Base-by-base conservation (phyloP, 2,113 vertebrate genomes). In the Meleagris gallopavo region DNA sequence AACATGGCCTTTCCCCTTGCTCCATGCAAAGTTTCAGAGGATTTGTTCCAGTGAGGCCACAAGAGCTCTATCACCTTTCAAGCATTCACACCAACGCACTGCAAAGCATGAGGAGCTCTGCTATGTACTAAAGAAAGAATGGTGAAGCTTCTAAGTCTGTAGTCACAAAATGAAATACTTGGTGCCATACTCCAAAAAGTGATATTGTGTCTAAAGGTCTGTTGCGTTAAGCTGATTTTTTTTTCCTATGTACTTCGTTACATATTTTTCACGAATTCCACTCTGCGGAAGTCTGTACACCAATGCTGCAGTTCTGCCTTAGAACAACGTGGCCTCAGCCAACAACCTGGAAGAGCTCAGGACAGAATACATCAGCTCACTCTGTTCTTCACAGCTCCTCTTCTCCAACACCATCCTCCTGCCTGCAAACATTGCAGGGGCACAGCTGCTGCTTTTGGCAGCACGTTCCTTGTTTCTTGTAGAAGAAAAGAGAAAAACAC, bases 391-490 rank as follows among this genome's bases (percentile, higher is more conserved):
- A 40, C 1, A 5, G 78, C 52, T 78, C 61, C 52, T 74, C 11
- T 89, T n/a, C 55, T 25, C 65, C 2, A 1, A 27, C 65, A 16
- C 36, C 3, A 3, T 11, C 46, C 70, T 11, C 46, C 70, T 2
- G 1, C 3, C 1, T 3, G 1, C 60, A 66, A 65, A 74, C 22
- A 38, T 32, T n/a, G 34, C 77, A 54, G 48, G 41, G 29, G 9
- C 38, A 80, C 55, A 86, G 77, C 65, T 93, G 74, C 77, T 78
- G 65, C 81, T 74, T 25, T 57, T 84, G 50, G 50, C 60, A 88
- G 29, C 58, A 43, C 1, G 4, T 10, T 0, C 3, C 1, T 25
- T 40, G n/a, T n/a, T 76, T 73, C 43, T 9, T 22, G 27, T 38
- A 76, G 18, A 20, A 15, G 60, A 46, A 32, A 25, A 50, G 50